Conservation (phyloP, 2,113 vertebrate genomes). For the Leucosticte australis region DNA sequence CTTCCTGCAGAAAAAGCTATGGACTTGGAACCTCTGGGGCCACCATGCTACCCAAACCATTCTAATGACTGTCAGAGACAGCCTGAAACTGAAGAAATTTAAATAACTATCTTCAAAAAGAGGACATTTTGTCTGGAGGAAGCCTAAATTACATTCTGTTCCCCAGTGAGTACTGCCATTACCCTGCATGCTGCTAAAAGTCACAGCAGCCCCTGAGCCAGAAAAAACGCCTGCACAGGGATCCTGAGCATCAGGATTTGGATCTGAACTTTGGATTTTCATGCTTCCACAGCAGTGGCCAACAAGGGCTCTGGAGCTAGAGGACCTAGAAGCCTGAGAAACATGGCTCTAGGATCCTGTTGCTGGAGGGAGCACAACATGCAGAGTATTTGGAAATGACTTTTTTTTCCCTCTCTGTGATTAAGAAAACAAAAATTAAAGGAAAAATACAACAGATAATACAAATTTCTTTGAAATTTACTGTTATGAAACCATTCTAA, state of each 20-base stretch:
- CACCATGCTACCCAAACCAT: background rate
- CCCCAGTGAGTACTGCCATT: background rate
- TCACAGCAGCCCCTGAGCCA: background rate
- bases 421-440: background rate
- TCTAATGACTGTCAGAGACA: background rate
- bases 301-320: background rate
- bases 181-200: background rate
- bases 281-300: background rate
- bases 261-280: background rate
- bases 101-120: background rate
- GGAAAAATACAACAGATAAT: background rate
- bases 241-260: background rate
- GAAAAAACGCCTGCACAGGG: background rate
- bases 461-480: background rate
- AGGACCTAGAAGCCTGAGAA: background rate
- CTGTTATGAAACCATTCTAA: background rate
- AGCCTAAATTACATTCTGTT: background rate
- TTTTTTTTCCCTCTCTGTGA: background rate
- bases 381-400: background rate
- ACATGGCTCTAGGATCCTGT: background rate
- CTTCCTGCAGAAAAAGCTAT: background rate
- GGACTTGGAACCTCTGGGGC: background rate
- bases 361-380: background rate
- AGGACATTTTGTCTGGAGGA: background rate
- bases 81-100: background rate